Evolutionary conservation across 2,888 invertebrate genomes (phyloP).

Genomic region (Cephalotes varians): DNA sequence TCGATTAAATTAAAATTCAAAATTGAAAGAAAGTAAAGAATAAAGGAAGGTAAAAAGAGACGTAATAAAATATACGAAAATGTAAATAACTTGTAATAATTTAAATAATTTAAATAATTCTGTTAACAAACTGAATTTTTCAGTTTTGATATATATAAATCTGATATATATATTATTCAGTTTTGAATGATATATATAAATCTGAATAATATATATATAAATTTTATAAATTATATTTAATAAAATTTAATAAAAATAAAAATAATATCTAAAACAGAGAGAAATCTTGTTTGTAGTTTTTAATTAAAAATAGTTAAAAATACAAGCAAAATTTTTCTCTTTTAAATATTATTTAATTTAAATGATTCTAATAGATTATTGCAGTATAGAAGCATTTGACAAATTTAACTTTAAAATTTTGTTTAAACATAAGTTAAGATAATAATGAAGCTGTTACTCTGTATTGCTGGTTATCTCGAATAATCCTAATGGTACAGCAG

Average conservation of each 20-base stretch:
- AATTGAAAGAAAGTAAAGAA: not conserved
- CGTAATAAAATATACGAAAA: constrained; percentile 3
- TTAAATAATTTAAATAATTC: not conserved
- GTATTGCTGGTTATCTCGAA: constrained; percentile 33
- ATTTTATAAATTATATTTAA: no score
- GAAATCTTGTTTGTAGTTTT: not conserved
- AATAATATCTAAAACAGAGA: not conserved
- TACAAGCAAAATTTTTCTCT: not conserved
- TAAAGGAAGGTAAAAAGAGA: not conserved
- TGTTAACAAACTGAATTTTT: not conserved
- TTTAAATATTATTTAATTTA: not conserved
- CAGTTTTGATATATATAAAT: no score
- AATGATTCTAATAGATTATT: not conserved
- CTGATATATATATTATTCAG: no score
- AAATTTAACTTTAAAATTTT: not conserved
- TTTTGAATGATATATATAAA: no score
- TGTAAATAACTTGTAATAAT: not conserved
- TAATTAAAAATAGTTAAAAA: not conserved
- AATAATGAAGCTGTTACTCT: constrained; percentile 28
- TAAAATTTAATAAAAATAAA: no score
- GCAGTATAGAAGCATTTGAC: not conserved
- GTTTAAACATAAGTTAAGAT: constrained; percentile 1
- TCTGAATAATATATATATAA: no score
- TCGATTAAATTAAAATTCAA: not conserved
- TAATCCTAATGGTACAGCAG: constrained; percentile 34